Percentiles rank a stretch among this genome's conserved stretches.
Evolutionary conservation across 35 echinoderm and acorn worm genomes (phyloP).

Genomic region (Strongylocentrotus purpuratus): DNA sequence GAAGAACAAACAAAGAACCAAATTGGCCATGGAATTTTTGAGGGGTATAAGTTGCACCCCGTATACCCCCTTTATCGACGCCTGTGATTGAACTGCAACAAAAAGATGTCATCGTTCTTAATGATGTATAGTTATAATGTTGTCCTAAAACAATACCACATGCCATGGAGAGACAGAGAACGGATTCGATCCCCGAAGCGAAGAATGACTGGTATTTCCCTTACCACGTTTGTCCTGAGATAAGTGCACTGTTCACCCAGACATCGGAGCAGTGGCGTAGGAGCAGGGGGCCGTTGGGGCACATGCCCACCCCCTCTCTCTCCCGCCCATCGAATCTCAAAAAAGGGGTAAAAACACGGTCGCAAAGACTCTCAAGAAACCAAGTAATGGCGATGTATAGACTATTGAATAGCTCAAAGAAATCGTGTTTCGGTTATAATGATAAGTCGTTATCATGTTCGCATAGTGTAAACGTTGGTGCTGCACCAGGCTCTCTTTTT

Average conservation of each 20-base stretch:
- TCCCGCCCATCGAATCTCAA: too few relatives aligned
- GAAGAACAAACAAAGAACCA: not conserved
- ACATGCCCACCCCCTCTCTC: too few relatives aligned
- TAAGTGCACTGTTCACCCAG: not conserved
- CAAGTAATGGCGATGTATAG: too few relatives aligned
- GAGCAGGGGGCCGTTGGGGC: too few relatives aligned
- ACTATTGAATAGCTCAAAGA: too few relatives aligned
- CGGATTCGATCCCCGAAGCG: not conserved
- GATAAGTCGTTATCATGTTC: too few relatives aligned
- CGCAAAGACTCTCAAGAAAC: too few relatives aligned
- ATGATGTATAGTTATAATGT: not conserved
- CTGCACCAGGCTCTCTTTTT: too few relatives aligned
- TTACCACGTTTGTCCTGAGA: not conserved
- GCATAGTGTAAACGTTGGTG: too few relatives aligned
- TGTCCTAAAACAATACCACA: not conserved
- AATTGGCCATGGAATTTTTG: not conserved
- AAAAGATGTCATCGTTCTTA: not conserved
- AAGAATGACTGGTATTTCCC: conserved; percentile 1
- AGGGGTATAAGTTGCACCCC: not conserved
- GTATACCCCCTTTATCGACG: not conserved
- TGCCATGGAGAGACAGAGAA: not conserved
- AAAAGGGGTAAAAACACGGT: too few relatives aligned
- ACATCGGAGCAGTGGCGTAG: not conserved
- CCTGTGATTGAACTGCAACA: not conserved
- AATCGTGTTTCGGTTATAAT: too few relatives aligned